phyloP scores from a whole-genome alignment of 2,797 vertebrate species.

The Falco novaeseelandiae region DNA sequence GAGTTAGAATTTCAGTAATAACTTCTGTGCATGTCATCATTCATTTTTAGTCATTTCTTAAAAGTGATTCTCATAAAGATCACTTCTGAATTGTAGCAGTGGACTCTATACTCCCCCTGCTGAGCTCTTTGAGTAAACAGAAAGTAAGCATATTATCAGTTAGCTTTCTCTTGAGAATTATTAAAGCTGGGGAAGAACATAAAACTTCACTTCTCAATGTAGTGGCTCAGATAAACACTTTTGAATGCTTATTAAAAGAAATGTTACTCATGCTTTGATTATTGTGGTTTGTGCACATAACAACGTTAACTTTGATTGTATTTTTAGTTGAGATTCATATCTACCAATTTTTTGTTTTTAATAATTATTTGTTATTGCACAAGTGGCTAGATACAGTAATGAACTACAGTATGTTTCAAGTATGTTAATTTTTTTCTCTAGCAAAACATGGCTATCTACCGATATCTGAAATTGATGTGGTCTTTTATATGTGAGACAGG shows the following conservation, averaged over 20 bases:
- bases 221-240: not conserved
- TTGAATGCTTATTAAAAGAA: not conserved
- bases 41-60: not conserved
- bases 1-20: not conserved
- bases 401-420: not conserved
- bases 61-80: not conserved
- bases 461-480: not conserved
- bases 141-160: not conserved
- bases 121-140: not conserved
- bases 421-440: not conserved
- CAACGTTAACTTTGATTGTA: not conserved
- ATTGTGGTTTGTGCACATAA: not conserved
- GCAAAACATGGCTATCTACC: not conserved
- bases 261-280: not conserved
- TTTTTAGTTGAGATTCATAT: not conserved
- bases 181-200: not conserved
- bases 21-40: not conserved
- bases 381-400: not conserved
- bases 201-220: not conserved
- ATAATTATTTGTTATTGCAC: not conserved
- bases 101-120: constrained; percentile 39
- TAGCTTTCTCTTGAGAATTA: not conserved
- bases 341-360: not conserved
- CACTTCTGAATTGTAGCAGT: not conserved
- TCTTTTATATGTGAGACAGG: not conserved